phyloP scores from a whole-genome alignment of 2,888 invertebrate species.

The Caprella mutica region DNA sequence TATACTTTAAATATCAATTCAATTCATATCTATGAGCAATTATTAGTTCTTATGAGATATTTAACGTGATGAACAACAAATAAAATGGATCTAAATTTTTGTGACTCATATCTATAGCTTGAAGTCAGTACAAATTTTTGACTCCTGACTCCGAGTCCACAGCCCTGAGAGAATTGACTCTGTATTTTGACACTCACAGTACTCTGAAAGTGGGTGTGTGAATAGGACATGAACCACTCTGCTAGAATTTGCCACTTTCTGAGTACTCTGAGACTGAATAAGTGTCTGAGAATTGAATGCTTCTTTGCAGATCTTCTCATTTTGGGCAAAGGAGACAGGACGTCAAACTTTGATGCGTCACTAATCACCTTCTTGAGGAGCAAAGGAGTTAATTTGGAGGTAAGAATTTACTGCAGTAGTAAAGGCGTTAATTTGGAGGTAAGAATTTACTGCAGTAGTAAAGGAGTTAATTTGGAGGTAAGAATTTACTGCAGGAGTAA shows the following conservation, averaged over 20 bases:
- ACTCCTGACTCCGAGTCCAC: no score
- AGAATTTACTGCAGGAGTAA: constrained; percentile 21
- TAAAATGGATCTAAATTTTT: no score
- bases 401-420: constrained; percentile 18
- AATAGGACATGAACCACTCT: no score
- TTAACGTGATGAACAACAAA: no score
- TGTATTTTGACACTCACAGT: no score
- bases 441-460: constrained; percentile 18
- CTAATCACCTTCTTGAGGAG: constrained; percentile 20
- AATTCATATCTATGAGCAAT: no score
- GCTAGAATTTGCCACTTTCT: not conserved
- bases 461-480: constrained; percentile 23
- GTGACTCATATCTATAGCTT: no score
- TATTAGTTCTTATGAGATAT: no score
- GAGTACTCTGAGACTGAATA: not conserved
- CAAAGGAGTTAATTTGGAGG: constrained; percentile 22
- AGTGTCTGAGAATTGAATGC: constrained; percentile 8
- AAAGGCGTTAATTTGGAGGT: constrained; percentile 24
- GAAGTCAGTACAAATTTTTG: no score
- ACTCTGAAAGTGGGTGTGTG: no score
- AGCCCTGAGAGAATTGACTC: no score
- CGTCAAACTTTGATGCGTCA: constrained; percentile 41
- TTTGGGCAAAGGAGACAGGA: constrained; percentile 56
- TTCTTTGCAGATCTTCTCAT: constrained; percentile 43
- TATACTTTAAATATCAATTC: no score